These are phyloP conservation scores for Lepidurus apus DNA, from an alignment of 1,140 invertebrate genomes.

Conservation along the genomic window DNA sequence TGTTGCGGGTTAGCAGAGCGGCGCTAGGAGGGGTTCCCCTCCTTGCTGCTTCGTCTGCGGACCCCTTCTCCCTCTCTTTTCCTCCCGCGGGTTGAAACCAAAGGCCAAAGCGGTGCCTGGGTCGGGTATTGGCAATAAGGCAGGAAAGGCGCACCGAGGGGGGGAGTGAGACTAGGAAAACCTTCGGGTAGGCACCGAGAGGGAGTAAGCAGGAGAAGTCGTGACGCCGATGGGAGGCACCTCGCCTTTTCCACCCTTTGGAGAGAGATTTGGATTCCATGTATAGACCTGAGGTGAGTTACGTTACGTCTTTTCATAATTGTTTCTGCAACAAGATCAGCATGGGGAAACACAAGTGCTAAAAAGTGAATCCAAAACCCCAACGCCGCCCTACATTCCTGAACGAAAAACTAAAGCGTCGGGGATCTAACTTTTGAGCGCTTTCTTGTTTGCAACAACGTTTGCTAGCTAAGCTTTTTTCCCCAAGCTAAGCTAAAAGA, in stretches of 20 bases:
- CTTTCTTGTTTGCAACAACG: not conserved
- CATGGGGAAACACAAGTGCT: conserved; percentile 18
- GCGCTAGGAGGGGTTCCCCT: not conserved
- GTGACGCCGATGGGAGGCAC: conserved; percentile 20
- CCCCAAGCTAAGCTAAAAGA: too few relatives aligned
- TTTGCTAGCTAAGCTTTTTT: too few relatives aligned
- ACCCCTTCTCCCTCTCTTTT: not conserved
- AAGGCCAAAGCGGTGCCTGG: not conserved
- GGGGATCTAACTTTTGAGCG: not conserved
- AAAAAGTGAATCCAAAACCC: not conserved
- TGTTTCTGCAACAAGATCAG: conserved; percentile 19
- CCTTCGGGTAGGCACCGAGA: conserved; percentile 20
- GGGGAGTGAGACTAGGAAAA: conserved; percentile 8
- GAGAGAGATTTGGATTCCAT: conserved; percentile 21
- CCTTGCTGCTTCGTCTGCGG: not conserved
- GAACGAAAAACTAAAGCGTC: not conserved
- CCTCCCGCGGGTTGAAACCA: not conserved
- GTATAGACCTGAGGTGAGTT: conserved; percentile 21
- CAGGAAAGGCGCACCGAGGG: conserved; percentile 12
- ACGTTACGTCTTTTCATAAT: conserved; percentile 22
- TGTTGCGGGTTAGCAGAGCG: not conserved
- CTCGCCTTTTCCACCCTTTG: conserved; percentile 20
- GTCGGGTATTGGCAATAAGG: conserved; percentile 2
- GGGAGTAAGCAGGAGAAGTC: conserved; percentile 20
- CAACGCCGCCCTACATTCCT: not conserved